Base-by-base conservation (phyloP, 2,797 vertebrate genomes). In the Cryptoblepharus egeriae region DNA sequence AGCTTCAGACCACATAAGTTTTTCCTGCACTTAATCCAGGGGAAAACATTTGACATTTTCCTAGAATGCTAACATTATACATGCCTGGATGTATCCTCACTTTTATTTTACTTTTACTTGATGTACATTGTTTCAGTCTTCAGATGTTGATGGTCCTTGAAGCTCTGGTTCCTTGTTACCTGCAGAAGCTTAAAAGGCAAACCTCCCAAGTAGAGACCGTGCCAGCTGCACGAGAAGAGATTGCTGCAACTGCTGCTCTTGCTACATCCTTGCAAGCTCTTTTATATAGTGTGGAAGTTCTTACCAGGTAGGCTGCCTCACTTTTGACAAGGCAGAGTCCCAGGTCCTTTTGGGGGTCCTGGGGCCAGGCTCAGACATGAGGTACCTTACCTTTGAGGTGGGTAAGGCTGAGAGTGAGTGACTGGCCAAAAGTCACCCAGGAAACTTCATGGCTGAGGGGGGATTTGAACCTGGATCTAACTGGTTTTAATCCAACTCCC, bases 111-210 rank as follows among this genome's bases (percentile, higher is more conserved):
- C 64, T 28, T 69, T 37, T 7, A 42, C n/a, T 37, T 72, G 1
- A 1, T 32, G 13, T 81, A 74, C 49, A 58, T 82, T 91, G 90
- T 75, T 70, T 45, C 83, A 99, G 99, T 91, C 97, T 99, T 81
- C 99, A 99, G 96, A 99, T 99, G 99, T 94, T 99, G 92, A 99
- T 99, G 98, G 98, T 99, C 86, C 93, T 99, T 91, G 99, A 99
- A 94, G 98, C 99, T 0, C 83, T 99, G 87, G 98, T 99, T 49
- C 99, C 99, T 1, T 99, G 99, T 89, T 97, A 96, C 93, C 93
- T 99, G 63, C 98, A 99, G 93, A 99, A 98, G 87, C 93, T 99
- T 75, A 99, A 99, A 91, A 96, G 90, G 79, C 98, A 98, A 81
- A 98, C 98, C 0, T 95, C 97, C 1, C 98, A 98, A 7, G 96